A percentile compares a stretch with the other conserved stretches of the same genome.
phyloP scores from a whole-genome alignment of 2,797 vertebrate species.

The Enteromius anoplus region DNA sequence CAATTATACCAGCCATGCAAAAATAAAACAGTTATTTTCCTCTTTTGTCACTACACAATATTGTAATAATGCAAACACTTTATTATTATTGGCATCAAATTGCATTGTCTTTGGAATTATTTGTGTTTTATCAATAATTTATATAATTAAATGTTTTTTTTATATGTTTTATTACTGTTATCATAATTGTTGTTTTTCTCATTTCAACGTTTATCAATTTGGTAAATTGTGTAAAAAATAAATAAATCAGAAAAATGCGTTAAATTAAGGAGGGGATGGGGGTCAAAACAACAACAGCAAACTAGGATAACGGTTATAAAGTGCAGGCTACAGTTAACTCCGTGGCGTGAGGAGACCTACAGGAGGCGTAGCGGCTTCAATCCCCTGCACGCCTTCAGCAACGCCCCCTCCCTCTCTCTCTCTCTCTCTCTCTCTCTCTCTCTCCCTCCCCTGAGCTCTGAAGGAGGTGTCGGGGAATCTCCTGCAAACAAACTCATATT shows the following conservation, averaged over 20 bases:
- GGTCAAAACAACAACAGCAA: neutral
- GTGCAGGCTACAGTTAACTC: neutral
- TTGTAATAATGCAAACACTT: no score
- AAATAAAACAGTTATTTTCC: neutral
- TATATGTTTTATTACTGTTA: neutral
- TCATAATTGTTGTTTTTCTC: neutral
- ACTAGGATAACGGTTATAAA: neutral
- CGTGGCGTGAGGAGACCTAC: constrained; percentile 63
- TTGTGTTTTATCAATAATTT: no score
- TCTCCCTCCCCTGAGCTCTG: constrained; percentile 15
- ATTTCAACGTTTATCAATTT: neutral
- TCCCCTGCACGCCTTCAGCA: constrained; percentile 11
- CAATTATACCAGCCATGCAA: neutral
- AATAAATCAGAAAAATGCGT: neutral
- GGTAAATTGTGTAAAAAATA: no score
- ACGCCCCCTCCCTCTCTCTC: constrained; percentile 8
- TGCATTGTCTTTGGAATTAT: neutral
- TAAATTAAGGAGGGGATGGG: neutral
- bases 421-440: constrained; percentile 41
- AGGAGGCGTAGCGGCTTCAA: constrained; percentile 70
- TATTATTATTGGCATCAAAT: neutral
- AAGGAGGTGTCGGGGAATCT: constrained; percentile 76
- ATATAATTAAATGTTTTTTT: neutral
- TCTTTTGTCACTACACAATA: neutral
- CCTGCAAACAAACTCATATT: constrained; percentile 64